phyloP scores from a whole-genome alignment of 2,797 vertebrate species.

The Mycteria americana region DNA sequence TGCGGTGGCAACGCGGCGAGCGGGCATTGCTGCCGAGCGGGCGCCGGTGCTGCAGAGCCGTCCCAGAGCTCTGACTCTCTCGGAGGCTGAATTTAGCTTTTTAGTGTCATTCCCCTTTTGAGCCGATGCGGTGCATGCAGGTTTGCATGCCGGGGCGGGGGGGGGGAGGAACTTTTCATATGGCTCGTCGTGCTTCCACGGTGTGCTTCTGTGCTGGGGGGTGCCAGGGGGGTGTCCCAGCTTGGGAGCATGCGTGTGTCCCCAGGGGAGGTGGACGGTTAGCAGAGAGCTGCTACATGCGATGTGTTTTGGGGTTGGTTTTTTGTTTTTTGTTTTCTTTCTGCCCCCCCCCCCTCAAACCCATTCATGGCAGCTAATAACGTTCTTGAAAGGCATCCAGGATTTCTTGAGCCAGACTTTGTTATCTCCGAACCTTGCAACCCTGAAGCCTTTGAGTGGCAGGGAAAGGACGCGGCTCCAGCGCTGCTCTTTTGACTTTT shows the following conservation, averaged over 20 bases:
- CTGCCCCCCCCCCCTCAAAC: not conserved
- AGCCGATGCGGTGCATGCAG: not conserved
- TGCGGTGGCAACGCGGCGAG: not conserved
- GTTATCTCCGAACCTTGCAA: conserved; percentile 19
- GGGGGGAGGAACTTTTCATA: fast-evolving
- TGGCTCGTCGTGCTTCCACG: not conserved
- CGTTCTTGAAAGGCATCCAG: conserved; percentile 34
- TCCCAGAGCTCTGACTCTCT: not conserved
- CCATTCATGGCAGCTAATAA: not conserved
- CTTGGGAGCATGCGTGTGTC: not conserved
- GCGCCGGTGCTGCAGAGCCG: not conserved
- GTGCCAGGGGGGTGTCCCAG: not conserved
- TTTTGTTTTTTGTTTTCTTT: too few species aligned
- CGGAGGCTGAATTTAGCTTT: not conserved
- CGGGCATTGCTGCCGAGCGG: fast-evolving
- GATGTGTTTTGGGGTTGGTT: not conserved
- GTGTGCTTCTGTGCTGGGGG: not conserved
- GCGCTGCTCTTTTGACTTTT: conserved; percentile 53
- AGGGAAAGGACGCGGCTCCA: not conserved
- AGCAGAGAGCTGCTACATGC: not conserved
- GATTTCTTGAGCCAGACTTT: conserved; percentile 45
- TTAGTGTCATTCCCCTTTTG: fast-evolving
- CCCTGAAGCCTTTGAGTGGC: conserved; percentile 12
- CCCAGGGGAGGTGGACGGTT: fast-evolving
- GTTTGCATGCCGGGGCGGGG: fast-evolving